Evolutionary conservation across 2,113 vertebrate genomes (phyloP), one percentile per base, ranked within the genome.

Genomic region (Triplophysa rosa): DNA sequence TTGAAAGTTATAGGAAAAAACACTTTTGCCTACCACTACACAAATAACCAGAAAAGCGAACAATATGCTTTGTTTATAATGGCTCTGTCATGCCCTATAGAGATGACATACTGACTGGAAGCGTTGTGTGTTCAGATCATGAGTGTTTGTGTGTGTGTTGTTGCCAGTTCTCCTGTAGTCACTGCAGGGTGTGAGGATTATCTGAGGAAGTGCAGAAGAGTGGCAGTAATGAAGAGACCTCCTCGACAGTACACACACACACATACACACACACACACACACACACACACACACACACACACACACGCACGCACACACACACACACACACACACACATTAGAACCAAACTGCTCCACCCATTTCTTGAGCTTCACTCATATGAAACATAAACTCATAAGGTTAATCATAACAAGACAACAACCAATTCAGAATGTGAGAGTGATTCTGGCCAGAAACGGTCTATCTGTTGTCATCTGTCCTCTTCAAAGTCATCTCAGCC

Each of bases 401-500:
- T 12, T 21, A 11, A 24, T 70, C 14, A 29, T 12, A n/a, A 54
- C 24, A 58, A 9, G 14, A 14, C 4, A 49, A 49, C 47, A 49
- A 12, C 47, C 52, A n/a, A 72, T 58, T 29, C 9, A 81, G 81
- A 88, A 80, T 82, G 24, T 69, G 71, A 47, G 23, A 33, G 23
- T 8, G 83, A 77, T 79, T 45, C 16, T 14, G 80, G 77, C n/a
- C 33, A 10, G 33, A 67, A 67, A 54, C 62, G 65, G 58, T 85
- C 72, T 76, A 83, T 77, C 45, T 69, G 77, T 79, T 88, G 87
- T 88, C 84, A 88, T 88, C 87, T 82, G 83, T 82, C 85, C 63
- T 73, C 72, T 80, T 79, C 70, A 93, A 93, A 92, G 90, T 92
- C 90, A 92, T 88, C 76, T 83, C 62, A 67, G 75, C 88, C 87